These are phyloP conservation scores for Portunus trituberculatus DNA, from an alignment of 1,140 invertebrate genomes.

Conservation along the genomic window DNA sequence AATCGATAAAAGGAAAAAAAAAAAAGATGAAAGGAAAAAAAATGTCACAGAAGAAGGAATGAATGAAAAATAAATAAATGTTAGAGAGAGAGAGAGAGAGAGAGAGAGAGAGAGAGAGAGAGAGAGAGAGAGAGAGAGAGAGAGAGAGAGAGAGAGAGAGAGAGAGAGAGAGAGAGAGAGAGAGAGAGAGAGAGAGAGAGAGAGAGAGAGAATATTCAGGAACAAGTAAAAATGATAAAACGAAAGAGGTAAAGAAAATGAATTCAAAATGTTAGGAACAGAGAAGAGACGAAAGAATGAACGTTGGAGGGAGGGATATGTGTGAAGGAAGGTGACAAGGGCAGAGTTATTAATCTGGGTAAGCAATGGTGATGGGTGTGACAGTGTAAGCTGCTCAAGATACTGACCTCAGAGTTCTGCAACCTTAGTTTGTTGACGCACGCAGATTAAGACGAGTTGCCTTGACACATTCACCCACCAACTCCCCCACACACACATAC, in stretches of 20 bases:
- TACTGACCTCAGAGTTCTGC: too few species aligned
- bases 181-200: constrained; percentile 34
- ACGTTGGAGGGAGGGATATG: neutral
- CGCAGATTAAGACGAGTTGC: too few species aligned
- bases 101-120: neutral
- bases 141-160: constrained; percentile 23
- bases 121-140: constrained; percentile 3
- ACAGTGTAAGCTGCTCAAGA: too few species aligned
- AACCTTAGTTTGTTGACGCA: too few species aligned
- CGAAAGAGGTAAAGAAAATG: too few species aligned
- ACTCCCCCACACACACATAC: too few species aligned
- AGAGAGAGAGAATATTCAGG: neutral
- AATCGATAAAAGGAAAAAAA: neutral
- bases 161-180: neutral
- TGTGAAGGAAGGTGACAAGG: too few species aligned
- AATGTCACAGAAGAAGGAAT: too few species aligned
- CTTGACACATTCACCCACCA: too few species aligned
- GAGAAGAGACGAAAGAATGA: neutral
- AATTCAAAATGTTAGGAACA: neutral
- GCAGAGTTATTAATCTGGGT: too few species aligned
- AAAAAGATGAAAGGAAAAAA: neutral
- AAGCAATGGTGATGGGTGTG: too few species aligned
- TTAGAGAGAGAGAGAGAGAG: neutral
- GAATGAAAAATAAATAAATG: neutral
- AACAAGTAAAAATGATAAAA: neutral